Base-by-base conservation (phyloP, 2,888 invertebrate species). In the Exephanes ischioxanthus region DNA sequence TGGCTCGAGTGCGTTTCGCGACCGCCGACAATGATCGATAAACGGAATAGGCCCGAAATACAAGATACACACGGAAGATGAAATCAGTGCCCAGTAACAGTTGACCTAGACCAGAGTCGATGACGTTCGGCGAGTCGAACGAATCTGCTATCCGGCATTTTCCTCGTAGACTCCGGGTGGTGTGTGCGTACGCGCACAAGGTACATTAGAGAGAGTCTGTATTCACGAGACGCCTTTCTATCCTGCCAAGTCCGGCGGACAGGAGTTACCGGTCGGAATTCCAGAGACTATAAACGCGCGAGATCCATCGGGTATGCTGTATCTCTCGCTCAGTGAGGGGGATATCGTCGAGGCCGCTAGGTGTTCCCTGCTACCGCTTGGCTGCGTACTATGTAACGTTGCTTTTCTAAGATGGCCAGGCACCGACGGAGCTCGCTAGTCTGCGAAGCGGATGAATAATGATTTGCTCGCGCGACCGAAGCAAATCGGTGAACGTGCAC, bases 231-330 rank as follows among this genome's bases (percentile, higher is more conserved):
- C 89, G 89, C 89, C 90, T 91, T 91, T 90, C 90, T 90, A 90
- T 90, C 88, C 88, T 89, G 84, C 88, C 87, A 82, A 83, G 76
- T 73, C 72, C 68, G 86, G 88, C 82, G 89, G 89, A 89, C 89
- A 89, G 87, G 88, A 89, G 90, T 89, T 89, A 90, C 89, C 89
- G 88, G 89, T 90, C 88, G 89, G 88, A 88, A 90, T 90, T 87
- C 89, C 88, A 53, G 22, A 14, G 68, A 48, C 33, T 30, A 71
- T 22, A 37, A 30, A 45, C 58, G 58, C 22, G 22, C 14, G 68
- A 22, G 76, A 82, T 68, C 4, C 66, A 71, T 51, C 45, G 53
- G 26, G n/a, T 75, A 51, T n/a, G 26, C 45, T 45, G 45, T 48
- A 11, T 19, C 37, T 19, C 41, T 45, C 19, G 22, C 22, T 48